Percentiles rank a stretch among this genome's conserved stretches.
Conservation (phyloP, 1,140 invertebrate genomes). For the Drosophila miranda region DNA sequence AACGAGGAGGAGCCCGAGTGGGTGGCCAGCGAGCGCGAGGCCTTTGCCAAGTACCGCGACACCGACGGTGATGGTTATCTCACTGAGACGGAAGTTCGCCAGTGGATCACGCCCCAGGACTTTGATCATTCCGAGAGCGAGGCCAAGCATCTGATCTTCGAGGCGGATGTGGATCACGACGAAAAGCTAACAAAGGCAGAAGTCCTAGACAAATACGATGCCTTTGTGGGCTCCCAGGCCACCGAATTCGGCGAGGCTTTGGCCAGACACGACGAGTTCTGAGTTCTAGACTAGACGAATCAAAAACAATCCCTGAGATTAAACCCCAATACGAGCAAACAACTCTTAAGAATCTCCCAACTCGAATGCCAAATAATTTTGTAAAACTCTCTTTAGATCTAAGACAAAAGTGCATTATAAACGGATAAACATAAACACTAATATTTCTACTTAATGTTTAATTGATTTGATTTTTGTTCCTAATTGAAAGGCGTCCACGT, state of each 20-base stretch:
- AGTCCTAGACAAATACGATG: conserved; percentile 97
- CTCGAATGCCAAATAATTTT: conserved; percentile 72
- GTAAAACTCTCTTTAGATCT: conserved; percentile 45
- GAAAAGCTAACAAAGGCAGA: conserved; percentile 95
- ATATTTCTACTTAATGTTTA: conserved; percentile 17
- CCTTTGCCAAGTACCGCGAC: conserved; percentile 86
- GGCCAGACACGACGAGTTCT: conserved; percentile 96
- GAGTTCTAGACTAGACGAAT: conserved; percentile 87
- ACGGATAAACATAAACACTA: conserved; percentile 25
- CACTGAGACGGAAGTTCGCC: conserved; percentile 92
- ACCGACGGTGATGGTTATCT: conserved; percentile 91
- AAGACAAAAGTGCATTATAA: conserved; percentile 57
- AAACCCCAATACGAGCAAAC: not conserved
- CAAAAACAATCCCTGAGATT: conserved; percentile 23
- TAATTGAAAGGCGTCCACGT: conserved; percentile 66
- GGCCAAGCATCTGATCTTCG: conserved; percentile 96
- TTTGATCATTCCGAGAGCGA: conserved; percentile 99
- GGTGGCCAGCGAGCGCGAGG: conserved; percentile 96
- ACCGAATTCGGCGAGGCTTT: conserved; percentile 99
- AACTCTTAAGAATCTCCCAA: conserved; percentile 27
- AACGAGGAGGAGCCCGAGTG: conserved; percentile 95
- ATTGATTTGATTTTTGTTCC: conserved; percentile 51
- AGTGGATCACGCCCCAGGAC: conserved; percentile 97
- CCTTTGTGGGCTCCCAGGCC: conserved; percentile 99
- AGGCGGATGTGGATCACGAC: conserved; percentile 96